phyloP scores from a whole-genome alignment of 1,140 invertebrate genomes.

The Eriocheir sinensis region DNA sequence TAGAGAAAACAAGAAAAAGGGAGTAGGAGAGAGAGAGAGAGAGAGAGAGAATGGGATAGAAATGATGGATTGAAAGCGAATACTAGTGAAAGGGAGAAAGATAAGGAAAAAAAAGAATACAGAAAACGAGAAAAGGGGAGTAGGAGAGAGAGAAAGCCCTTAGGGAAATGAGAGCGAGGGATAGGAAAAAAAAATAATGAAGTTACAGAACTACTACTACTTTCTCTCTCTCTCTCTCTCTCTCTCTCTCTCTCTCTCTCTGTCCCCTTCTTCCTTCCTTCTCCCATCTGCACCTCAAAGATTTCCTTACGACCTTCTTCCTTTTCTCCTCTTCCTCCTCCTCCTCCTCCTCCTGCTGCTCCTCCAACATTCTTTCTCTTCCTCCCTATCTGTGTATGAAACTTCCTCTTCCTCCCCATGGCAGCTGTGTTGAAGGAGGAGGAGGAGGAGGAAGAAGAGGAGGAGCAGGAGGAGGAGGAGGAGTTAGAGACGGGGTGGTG shows the following conservation, averaged over 20 bases:
- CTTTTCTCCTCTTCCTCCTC: neutral
- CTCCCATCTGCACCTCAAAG: too few relatives aligned
- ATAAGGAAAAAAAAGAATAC: neutral
- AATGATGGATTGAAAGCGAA: neutral
- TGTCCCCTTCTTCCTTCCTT: conserved; percentile 4
- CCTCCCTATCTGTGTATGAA: too few relatives aligned
- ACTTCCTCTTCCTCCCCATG: too few relatives aligned
- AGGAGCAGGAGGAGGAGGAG: neutral
- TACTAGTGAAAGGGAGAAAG: neutral
- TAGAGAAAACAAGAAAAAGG: neutral
- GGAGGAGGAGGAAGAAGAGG: neutral
- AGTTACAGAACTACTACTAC: neutral
- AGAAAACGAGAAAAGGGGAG: neutral
- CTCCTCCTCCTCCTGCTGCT: neutral
- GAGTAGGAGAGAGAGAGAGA: conserved; percentile 26
- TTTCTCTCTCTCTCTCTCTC: neutral
- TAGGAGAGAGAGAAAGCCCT: neutral
- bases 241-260: neutral
- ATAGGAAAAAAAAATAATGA: neutral
- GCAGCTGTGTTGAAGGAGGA: too few relatives aligned
- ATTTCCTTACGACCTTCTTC: neutral
- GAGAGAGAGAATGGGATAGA: conserved; percentile 24
- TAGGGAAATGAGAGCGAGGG: neutral
- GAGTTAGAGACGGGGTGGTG: neutral
- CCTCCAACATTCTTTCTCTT: too few relatives aligned